Conservation (phyloP, 2,888 invertebrate species). For the Archips xylosteana region DNA sequence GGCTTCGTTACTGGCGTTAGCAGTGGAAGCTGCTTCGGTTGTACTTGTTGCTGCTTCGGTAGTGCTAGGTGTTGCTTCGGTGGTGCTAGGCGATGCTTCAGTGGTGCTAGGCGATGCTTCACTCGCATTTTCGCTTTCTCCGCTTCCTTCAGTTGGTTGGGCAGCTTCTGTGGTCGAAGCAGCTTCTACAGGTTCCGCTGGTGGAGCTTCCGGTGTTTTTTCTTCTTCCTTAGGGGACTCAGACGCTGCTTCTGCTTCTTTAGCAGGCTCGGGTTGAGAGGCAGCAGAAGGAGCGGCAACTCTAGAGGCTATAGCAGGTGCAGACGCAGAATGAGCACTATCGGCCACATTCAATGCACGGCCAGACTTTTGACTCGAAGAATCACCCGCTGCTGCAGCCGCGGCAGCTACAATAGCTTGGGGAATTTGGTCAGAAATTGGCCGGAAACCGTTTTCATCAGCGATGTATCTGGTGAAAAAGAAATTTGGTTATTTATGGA, state of each 20-base stretch:
- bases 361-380: slow-evolving; percentile 57
- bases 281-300: slow-evolving; percentile 17
- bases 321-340: slow-evolving; percentile 46
- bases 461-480: slow-evolving; percentile 85
- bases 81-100: slow-evolving; percentile 17
- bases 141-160: slow-evolving; percentile 32
- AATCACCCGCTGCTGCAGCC: slow-evolving; percentile 42
- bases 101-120: slow-evolving; percentile 27
- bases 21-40: slow-evolving; percentile 30
- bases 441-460: slow-evolving; percentile 90
- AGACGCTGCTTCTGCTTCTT: slow-evolving; percentile 25
- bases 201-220: slow-evolving; percentile 25
- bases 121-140: slow-evolving; percentile 24
- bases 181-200: slow-evolving; percentile 36
- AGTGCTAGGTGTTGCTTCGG: slow-evolving; percentile 40
- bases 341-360: slow-evolving; percentile 56
- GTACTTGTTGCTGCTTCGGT: slow-evolving; percentile 39
- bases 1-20: slow-evolving; percentile 21
- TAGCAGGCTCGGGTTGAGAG: slow-evolving; percentile 13
- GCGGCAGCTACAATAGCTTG: slow-evolving; percentile 52
- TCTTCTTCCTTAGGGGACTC: slow-evolving; percentile 22
- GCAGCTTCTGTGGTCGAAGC: slow-evolving; percentile 42
- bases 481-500: neutral
- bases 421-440: slow-evolving; percentile 88
- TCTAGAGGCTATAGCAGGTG: slow-evolving; percentile 28